Base-by-base conservation (phyloP, 1,140 invertebrate genomes). In the Adelges cooleyi region DNA sequence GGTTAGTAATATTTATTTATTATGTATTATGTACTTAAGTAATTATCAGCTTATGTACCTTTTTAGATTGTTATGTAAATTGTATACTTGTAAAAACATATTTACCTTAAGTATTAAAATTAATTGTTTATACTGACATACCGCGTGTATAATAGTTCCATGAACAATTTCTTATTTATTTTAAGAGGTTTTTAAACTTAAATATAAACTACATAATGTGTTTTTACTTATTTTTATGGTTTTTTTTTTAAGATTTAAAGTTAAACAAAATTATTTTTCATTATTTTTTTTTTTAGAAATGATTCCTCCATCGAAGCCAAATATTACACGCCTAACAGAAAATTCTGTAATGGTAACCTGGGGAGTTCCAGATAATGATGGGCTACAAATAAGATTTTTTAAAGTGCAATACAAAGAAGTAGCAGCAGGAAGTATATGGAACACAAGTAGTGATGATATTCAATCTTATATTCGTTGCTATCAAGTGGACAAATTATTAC, bases 321-420 rank as follows among this genome's bases (percentile, higher is more conserved):
- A 87, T 71, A 83, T 96, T 4, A 90, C 87, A 0, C 80, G 90
- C 10, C 73, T 95, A 20, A 86, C 89, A 0, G 89, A 94, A 70
- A 81, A 87, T n/a, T 90, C 91, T 1, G 92, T 95, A 0, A 92
- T 95, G 86, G 84, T 96, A 0, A 80, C 87, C 25, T 97, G 94
- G 94, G 81, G 81, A 2, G 86, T 90, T 6, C 85, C 87, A 0
- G 77, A 82, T 13, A 89, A 91, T 70, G 73, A 74, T 65, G 90
- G 90, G 0, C 74, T 95, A 15, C 79, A 84, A 0, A 92, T 97
- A 67, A 78, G 80, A 67, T 94, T 95, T 73, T 96, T 94, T 73
- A 93, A 94, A 77, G 89, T 94, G 2, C 89, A 92, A 71, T 90
- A 89, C 71, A 81, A 82, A 52, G 85, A 90, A 74, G 75, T 87